These are phyloP conservation scores for Zaprionus nigranus DNA, from an alignment of 1,140 invertebrate genomes.

Conservation along the genomic window DNA sequence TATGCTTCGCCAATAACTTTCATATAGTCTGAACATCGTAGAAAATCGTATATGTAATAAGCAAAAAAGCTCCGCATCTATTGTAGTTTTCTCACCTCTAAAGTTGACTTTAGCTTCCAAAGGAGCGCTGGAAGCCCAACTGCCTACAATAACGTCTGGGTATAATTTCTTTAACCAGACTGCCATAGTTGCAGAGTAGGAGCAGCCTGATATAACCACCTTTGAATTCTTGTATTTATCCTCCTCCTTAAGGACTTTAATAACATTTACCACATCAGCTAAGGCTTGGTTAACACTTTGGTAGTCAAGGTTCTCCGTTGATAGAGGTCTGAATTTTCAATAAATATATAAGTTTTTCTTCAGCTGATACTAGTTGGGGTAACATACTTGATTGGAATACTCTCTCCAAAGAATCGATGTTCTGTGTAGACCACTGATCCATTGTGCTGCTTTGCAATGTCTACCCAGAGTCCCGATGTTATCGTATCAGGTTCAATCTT, in stretches of 20 bases:
- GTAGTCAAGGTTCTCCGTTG: constrained; percentile 88
- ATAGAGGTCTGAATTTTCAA: constrained; percentile 73
- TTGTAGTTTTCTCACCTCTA: constrained; percentile 45
- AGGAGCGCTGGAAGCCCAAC: constrained; percentile 90
- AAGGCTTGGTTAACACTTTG: constrained; percentile 91
- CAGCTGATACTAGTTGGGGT: background rate
- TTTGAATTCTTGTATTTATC: constrained; percentile 78
- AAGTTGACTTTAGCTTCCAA: constrained; percentile 90
- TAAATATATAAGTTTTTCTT: background rate
- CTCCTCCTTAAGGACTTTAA: constrained; percentile 85
- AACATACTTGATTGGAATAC: constrained; percentile 89
- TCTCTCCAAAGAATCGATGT: constrained; percentile 93
- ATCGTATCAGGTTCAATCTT: constrained; percentile 85
- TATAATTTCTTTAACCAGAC: constrained; percentile 92
- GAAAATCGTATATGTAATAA: background rate
- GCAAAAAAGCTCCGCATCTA: background rate
- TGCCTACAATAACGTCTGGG: constrained; percentile 88
- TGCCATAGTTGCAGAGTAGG: constrained; percentile 92
- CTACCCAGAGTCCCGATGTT: constrained; percentile 86
- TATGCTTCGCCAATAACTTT: constrained; percentile 64
- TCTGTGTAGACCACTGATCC: constrained; percentile 90
- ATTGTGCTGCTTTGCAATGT: constrained; percentile 87
- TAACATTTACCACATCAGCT: constrained; percentile 90
- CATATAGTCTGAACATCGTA: constrained; percentile 57
- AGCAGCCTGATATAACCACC: constrained; percentile 90